Percentiles rank a stretch among this genome's conserved stretches.
Conservation (phyloP, 2,113 vertebrate species). For the Struthidea cinerea region DNA sequence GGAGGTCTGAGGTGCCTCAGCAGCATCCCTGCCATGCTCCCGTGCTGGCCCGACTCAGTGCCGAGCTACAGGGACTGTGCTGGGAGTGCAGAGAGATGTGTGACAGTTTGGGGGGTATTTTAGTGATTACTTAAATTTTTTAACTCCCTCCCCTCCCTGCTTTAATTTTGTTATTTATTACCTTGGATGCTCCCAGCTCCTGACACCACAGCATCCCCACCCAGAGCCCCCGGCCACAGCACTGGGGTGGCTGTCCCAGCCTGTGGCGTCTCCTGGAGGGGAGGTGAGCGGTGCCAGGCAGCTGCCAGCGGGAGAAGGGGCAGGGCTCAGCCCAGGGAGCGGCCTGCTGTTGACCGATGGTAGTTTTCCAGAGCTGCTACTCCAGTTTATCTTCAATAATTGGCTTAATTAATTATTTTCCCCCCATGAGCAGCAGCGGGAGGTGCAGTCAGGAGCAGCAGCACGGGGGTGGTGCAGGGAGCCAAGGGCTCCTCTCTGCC, state of each 20-base stretch:
- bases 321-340: background rate
- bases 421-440: background rate
- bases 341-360: background rate
- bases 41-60: background rate
- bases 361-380: slow-evolving; percentile 15
- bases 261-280: background rate
- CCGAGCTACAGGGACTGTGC: background rate
- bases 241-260: background rate
- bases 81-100: background rate
- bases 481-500: accelerated
- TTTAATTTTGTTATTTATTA: background rate
- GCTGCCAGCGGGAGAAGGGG: background rate
- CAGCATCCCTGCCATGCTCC: background rate
- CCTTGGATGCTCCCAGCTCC: background rate
- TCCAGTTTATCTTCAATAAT: slow-evolving; percentile 31
- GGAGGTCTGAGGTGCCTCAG: background rate
- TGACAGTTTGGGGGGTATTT: background rate
- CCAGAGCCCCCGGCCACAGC: background rate
- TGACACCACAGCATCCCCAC: background rate
- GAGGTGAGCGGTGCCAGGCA: accelerated
- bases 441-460: background rate
- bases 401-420: slow-evolving; percentile 5
- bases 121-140: background rate
- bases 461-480: background rate
- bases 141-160: accelerated